Evolutionary conservation across 2,888 invertebrate species (phyloP), one percentile per base, ranked within the genome.

Genomic region (Colletes collaris): DNA sequence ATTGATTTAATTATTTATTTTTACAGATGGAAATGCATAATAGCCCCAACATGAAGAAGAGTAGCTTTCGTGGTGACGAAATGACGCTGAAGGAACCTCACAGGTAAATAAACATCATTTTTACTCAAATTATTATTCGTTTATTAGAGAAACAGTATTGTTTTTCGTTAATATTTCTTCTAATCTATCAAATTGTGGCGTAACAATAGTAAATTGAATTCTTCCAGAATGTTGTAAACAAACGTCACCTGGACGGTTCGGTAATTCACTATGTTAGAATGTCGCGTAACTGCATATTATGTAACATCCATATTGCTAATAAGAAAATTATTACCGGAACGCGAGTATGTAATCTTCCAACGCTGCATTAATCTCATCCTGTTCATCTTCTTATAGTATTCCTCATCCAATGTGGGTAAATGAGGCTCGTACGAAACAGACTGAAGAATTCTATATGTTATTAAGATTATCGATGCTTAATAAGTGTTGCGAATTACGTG

Each of bases 21-120:
- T 89, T 88, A 19, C 86, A 92, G 92, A 93, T 93, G 93, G 93
- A 93, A 82, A 82, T 93, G 86, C 90, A 92, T 66, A 89, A 89
- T 71, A 92, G 86, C 84, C 86, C 90, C 46, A 83, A 82, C 50
- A 78, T 78, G 72, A 88, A 89, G 76, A 91, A 88, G 73, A 87
- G 76, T 62, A 69, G 87, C 4, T 87, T 90, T 59, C 86, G 86
- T 8, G 85, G 87, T 4, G 89, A 87, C 53, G 91, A 91, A 69
- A 90, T 89, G 46, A 82, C 89, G 60, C 87, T 91, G 27, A 91
- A 92, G 79, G 90, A 89, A 68, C 74, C 87, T 37, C 85, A 88
- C 35, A 91, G 90, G 92, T 92, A 79, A 89, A 76, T 65, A n/a
- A 27, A 49, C 37, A 8, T 40, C 52, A 52, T 10, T 13, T 5